These are phyloP conservation scores for Epizoanthus stellaris DNA, from an alignment of 92 coral and sea anemone genomes.

Conservation along the genomic window DNA sequence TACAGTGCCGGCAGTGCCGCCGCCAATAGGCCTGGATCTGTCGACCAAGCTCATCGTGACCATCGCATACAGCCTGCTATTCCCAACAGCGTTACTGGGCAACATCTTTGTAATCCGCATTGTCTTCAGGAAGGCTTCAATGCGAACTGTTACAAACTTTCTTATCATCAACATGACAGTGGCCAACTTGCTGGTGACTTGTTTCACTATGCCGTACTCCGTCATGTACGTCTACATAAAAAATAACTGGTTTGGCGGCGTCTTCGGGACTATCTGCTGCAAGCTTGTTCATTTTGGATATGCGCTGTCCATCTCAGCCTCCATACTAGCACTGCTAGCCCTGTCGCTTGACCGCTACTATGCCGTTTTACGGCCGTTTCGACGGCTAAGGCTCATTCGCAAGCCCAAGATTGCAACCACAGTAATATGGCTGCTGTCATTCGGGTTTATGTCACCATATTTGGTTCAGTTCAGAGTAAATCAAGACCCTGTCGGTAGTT, in stretches of 20 bases:
- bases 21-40: conserved; percentile 4
- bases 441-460: conserved; percentile 77
- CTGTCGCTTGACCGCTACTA: conserved; percentile 77
- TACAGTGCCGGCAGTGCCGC: not conserved
- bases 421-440: conserved; percentile 71
- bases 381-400: conserved; percentile 56
- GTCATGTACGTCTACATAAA: conserved; percentile 55
- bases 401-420: conserved; percentile 60
- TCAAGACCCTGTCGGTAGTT: not conserved
- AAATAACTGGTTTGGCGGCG: conserved; percentile 68
- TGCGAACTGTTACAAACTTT: conserved; percentile 79
- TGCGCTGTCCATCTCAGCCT: conserved; percentile 83
- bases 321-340: conserved; percentile 74
- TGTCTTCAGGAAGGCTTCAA: conserved; percentile 62
- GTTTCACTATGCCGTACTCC: conserved; percentile 81
- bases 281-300: conserved; percentile 79
- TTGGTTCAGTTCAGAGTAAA: conserved; percentile 55
- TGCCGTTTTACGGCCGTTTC: conserved; percentile 78
- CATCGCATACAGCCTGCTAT: conserved; percentile 66
- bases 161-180: conserved; percentile 86
- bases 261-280: conserved; percentile 66
- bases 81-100: conserved; percentile 78
- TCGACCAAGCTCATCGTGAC: conserved; percentile 61
- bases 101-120: conserved; percentile 73
- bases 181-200: conserved; percentile 74